These are phyloP conservation scores for Dioctria linearis DNA, from an alignment of 2,888 invertebrate genomes.

Conservation along the genomic window DNA sequence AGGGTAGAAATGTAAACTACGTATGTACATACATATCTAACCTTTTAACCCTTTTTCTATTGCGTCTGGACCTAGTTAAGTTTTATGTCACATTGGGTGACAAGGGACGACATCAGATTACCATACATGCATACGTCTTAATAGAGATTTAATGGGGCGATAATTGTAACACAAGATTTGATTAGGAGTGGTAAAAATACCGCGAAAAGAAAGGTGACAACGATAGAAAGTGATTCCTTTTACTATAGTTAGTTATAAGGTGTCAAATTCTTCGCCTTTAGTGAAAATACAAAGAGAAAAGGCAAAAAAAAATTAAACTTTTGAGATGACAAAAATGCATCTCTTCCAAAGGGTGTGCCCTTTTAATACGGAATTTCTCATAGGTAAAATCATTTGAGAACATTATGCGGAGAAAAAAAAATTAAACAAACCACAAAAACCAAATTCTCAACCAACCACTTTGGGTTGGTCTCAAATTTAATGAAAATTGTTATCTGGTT, in stretches of 20 bases:
- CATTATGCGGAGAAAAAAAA: too few relatives aligned
- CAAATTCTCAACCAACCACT: constrained; percentile 12
- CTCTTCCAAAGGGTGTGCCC: neutral
- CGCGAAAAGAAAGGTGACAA: constrained; percentile 27
- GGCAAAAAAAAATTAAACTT: neutral
- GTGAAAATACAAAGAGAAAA: neutral
- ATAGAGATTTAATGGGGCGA: constrained; percentile 53
- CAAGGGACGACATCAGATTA: constrained; percentile 42
- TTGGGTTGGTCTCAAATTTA: constrained; percentile 2
- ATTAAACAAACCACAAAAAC: constrained; percentile 33
- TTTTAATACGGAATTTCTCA: constrained; percentile 27
- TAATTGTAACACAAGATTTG: constrained; percentile 51
- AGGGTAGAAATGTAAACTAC: constrained; percentile 16
- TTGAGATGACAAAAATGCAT: constrained; percentile 22
- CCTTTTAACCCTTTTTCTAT: constrained; percentile 16
- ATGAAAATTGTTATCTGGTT: neutral
- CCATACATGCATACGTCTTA: constrained; percentile 25
- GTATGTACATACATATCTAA: too few relatives aligned
- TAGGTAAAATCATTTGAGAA: neutral
- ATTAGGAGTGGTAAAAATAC: constrained; percentile 28
- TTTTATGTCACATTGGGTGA: constrained; percentile 34
- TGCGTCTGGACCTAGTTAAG: constrained; percentile 31
- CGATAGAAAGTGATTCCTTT: constrained; percentile 7
- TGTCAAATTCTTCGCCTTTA: constrained; percentile 42
- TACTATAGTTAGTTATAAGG: constrained; percentile 7